Conservation (phyloP, 2,888 invertebrate genomes). For the Macrophya annulata region DNA sequence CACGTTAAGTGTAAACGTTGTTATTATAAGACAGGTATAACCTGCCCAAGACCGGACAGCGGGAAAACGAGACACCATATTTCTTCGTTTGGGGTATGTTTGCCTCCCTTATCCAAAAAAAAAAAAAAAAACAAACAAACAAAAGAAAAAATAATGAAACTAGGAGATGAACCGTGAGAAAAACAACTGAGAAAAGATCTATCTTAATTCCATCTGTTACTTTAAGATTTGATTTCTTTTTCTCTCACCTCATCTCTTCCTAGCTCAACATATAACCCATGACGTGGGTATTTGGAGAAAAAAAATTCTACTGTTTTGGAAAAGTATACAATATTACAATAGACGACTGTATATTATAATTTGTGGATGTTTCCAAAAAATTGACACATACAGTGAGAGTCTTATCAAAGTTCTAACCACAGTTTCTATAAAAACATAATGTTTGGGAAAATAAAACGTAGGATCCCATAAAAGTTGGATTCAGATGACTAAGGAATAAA, state of each 20-base stretch:
- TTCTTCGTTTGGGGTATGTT: constrained; percentile 33
- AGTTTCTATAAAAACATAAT: too few species aligned
- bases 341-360: too few species aligned
- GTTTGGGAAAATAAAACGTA: too few species aligned
- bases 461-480: too few species aligned
- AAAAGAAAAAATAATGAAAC: neutral
- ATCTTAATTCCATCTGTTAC: constrained; percentile 30
- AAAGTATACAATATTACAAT: too few species aligned
- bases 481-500: too few species aligned
- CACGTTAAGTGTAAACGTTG: neutral
- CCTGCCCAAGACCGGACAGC: neutral
- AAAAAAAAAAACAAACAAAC: neutral
- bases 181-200: constrained; percentile 5
- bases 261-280: neutral
- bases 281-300: neutral
- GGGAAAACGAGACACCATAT: constrained; percentile 19
- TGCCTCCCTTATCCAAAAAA: neutral
- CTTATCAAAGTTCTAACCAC: too few species aligned
- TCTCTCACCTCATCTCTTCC: neutral
- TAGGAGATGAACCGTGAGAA: neutral
- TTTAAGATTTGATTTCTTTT: neutral
- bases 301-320: neutral
- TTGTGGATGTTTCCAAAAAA: too few species aligned
- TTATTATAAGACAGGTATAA: neutral
- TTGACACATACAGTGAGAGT: too few species aligned